Conservation (phyloP, 2,888 invertebrate species). For the Netelia melanura region DNA sequence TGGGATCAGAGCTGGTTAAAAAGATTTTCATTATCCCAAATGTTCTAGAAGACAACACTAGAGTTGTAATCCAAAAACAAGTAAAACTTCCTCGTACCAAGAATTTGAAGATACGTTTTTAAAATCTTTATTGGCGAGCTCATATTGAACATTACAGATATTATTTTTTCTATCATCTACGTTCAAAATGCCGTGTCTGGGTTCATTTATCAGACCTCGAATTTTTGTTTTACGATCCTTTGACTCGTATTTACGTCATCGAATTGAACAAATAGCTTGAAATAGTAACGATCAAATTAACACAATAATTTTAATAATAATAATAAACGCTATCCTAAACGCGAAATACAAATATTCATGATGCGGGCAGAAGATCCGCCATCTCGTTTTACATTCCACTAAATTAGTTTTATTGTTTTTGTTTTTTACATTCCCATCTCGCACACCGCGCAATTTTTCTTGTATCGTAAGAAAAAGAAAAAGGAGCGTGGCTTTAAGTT, state of each 20-base stretch:
- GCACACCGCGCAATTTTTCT: neutral
- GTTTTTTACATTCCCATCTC: neutral
- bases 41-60: too few species aligned
- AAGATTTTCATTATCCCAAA: too few species aligned
- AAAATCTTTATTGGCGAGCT: slow-evolving; percentile 56
- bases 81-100: too few species aligned
- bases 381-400: neutral
- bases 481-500: neutral
- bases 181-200: slow-evolving; percentile 32
- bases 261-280: neutral
- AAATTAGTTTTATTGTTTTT: neutral
- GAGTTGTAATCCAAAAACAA: too few species aligned
- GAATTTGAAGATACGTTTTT: neutral
- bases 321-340: neutral
- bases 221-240: neutral
- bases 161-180: slow-evolving; percentile 38
- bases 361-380: neutral
- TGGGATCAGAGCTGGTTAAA: too few species aligned
- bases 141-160: slow-evolving; percentile 53
- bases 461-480: neutral
- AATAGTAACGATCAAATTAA: neutral
- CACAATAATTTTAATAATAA: neutral
- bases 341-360: too few species aligned
- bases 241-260: neutral
- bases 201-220: slow-evolving; percentile 4